Conservation (phyloP, 1,140 invertebrate species). For the Agrilus planipennis region DNA sequence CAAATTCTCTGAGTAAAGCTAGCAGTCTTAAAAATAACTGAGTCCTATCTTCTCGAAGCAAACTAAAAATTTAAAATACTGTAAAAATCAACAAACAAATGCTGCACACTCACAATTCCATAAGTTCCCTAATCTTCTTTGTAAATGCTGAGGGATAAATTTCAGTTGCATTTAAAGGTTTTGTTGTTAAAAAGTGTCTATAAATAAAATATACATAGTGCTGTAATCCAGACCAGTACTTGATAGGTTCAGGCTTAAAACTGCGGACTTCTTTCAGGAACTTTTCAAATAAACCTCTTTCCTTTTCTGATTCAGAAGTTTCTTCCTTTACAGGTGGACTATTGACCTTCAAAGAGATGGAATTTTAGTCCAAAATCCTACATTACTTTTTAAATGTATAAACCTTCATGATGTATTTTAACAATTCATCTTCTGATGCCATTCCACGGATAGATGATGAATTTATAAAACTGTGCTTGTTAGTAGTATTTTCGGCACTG, state of each 20-base stretch:
- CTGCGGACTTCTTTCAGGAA: constrained; percentile 24
- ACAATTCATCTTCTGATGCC: too few species aligned
- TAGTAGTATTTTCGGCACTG: too few species aligned
- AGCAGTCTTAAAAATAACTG: constrained; percentile 10
- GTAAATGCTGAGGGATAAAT: constrained; percentile 4
- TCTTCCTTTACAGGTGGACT: too few species aligned
- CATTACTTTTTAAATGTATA: too few species aligned
- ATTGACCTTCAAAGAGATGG: too few species aligned
- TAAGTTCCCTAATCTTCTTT: constrained; percentile 8
- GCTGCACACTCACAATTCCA: constrained; percentile 3
- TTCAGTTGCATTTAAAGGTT: constrained; percentile 6
- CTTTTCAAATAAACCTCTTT: constrained; percentile 20
- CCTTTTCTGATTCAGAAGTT: constrained; percentile 6
- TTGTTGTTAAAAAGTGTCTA: constrained; percentile 21
- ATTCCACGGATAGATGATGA: too few species aligned
- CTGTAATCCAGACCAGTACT: constrained; percentile 24
- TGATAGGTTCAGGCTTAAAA: constrained; percentile 15
- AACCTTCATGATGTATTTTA: too few species aligned
- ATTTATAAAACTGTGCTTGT: too few species aligned
- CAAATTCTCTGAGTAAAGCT: constrained; percentile 9
- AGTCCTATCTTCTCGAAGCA: constrained; percentile 6
- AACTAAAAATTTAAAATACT: constrained; percentile 4
- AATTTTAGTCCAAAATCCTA: too few species aligned
- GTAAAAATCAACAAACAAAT: constrained; percentile 1
- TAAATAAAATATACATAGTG: constrained; percentile 28